Evolutionary conservation across 2,888 invertebrate species (phyloP), one percentile per base, ranked within the genome.

Genomic region (Frankliniella intonsa): DNA sequence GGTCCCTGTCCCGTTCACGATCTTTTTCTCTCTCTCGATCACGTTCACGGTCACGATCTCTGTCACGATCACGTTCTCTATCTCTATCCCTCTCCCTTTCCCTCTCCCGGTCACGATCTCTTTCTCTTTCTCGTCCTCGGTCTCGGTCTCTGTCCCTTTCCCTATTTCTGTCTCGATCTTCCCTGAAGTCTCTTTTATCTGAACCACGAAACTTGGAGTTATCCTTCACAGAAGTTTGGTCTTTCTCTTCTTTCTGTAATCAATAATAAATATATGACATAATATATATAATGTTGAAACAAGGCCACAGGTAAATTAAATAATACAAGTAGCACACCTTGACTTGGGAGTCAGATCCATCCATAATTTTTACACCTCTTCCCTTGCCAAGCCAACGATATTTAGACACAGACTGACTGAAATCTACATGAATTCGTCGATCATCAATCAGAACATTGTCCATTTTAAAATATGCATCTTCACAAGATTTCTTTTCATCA

Each of bases 361-460:
- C 85, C 25, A 85, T 89, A 87, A 92, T 90, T 84, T 91, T 90
- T 0, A 95, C 92, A 9, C 95, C 95, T 86, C 93, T 91, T 0
- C 95, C 97, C 89, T 96, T 97, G 3, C 97, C 97, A 82, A 93
- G 90, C 95, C 96, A 97, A 86, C 93, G 93, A 85, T 96, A 92
- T 89, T 98, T 98, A 2, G 99, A 94, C 0, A 99, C 99, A 81
- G 98, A 98, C 88, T 99, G 99, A 84, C 98, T 98, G 89, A 99
- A 99, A 89, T 99, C 99, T 0, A 99, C 99, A 89, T 99, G 99
- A 86, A 99, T 99, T 84, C 99, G 91, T 50, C 99, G 90, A 87
- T 99, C 99, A 89, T 99, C 99, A 86, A 99, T 99, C 10, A 99
- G 90, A 0, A 99, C 99, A 90, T 99, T 99, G 87, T 99, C 99